A percentile compares a stretch with the other conserved stretches of the same genome.
Evolutionary conservation across 2,888 invertebrate species (phyloP).

Genomic region (Cataglyphis altisquamis): DNA sequence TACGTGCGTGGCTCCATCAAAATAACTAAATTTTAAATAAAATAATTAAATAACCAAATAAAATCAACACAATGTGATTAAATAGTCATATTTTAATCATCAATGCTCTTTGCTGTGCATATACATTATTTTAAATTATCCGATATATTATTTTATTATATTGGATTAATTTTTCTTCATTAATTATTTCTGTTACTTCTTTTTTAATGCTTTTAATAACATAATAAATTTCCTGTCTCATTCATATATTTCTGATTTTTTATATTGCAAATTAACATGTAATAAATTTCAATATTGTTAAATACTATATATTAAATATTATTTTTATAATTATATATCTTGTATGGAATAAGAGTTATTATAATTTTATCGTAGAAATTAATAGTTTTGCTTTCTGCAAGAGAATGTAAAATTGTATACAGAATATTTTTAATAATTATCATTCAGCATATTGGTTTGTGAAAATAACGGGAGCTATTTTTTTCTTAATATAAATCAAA

Average conservation of each 20-base stretch:
- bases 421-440: not conserved
- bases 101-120: not conserved
- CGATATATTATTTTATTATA: not conserved
- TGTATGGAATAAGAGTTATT: not conserved
- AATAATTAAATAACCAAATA: not conserved
- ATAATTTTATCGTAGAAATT: not conserved
- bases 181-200: not conserved
- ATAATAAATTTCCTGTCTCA: not conserved
- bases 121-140: too few relatives aligned
- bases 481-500: not conserved
- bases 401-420: not conserved
- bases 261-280: not conserved
- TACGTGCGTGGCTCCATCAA: not conserved
- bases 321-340: not conserved
- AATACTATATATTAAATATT: not conserved
- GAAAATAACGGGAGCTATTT: not conserved
- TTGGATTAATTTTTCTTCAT: not conserved
- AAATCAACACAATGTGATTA: not conserved
- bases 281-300: not conserved
- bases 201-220: not conserved
- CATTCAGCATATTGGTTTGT: not conserved
- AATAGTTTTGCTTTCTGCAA: not conserved
- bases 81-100: not conserved
- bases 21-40: conserved; percentile 13
- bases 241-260: not conserved